These are phyloP conservation scores for Stichodactyla helianthus DNA, from an alignment of 64 coral and sea anemone genomes.

Conservation along the genomic window DNA sequence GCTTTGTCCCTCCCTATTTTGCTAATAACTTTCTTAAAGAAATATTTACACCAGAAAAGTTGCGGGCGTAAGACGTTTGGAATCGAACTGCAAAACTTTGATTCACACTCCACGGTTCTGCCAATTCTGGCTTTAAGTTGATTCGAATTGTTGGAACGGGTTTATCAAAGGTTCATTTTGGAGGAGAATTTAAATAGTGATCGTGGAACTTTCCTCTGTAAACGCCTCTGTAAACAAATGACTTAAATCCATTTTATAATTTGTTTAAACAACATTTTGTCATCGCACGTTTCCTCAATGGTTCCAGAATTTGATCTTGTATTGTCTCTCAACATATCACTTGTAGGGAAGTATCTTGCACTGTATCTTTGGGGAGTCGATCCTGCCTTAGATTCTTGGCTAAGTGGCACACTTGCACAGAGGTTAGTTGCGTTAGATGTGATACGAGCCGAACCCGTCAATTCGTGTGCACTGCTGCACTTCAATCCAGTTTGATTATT, in stretches of 20 bases:
- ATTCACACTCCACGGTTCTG: too few species aligned
- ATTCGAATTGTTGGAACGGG: not conserved
- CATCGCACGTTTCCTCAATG: not conserved
- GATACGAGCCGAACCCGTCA: too few species aligned
- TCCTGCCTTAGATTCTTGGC: not conserved
- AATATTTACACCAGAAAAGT: not conserved
- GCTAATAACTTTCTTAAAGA: not conserved
- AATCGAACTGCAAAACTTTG: too few species aligned
- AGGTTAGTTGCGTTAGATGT: too few species aligned
- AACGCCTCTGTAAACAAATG: conserved; percentile 4
- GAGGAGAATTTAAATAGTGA: not conserved
- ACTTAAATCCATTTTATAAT: not conserved
- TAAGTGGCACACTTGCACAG: too few species aligned
- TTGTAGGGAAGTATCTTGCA: not conserved
- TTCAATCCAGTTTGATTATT: too few species aligned
- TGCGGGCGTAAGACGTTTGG: not conserved
- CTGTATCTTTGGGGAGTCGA: not conserved
- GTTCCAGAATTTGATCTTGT: not conserved
- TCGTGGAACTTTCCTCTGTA: not conserved
- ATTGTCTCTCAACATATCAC: not conserved
- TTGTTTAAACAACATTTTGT: conserved; percentile 2
- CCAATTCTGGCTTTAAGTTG: too few species aligned
- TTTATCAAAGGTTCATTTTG: not conserved
- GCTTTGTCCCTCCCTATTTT: not conserved
- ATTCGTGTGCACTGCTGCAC: too few species aligned